These are phyloP conservation scores for Sesia bembeciformis DNA, from an alignment of 2,888 invertebrate species.

Conservation along the genomic window DNA sequence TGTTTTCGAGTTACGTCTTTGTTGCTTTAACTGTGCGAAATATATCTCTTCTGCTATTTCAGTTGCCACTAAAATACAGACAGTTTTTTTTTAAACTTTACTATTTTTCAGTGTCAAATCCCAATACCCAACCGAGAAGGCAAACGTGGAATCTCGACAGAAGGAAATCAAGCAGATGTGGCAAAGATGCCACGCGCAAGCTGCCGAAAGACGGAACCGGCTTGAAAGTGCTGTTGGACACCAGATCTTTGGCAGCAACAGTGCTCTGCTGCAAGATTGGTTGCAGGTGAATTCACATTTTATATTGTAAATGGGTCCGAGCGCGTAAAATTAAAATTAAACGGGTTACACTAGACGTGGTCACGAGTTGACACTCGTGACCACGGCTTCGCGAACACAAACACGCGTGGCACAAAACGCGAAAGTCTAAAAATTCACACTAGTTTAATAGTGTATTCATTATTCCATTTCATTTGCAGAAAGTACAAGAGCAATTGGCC, in stretches of 20 bases:
- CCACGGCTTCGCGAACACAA: background rate
- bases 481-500: constrained; percentile 85
- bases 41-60: too few relatives aligned
- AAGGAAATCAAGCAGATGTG: constrained; percentile 90
- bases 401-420: too few relatives aligned
- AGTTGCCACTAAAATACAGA: too few relatives aligned
- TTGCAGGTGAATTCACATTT: constrained; percentile 62
- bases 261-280: constrained; percentile 88
- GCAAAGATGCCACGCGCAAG: constrained; percentile 90
- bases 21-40: too few relatives aligned
- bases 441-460: background rate
- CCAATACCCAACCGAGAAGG: constrained; percentile 92
- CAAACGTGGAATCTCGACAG: constrained; percentile 89
- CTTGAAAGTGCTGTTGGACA: constrained; percentile 96
- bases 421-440: too few relatives aligned
- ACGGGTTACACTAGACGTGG: too few relatives aligned
- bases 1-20: too few relatives aligned
- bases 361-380: background rate
- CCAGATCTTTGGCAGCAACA: constrained; percentile 92
- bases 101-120: constrained; percentile 81
- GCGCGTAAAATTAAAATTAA: too few relatives aligned
- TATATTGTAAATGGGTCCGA: too few relatives aligned
- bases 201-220: constrained; percentile 85
- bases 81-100: too few relatives aligned
- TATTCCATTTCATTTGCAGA: constrained; percentile 24